These are phyloP conservation scores for Phrynocephalus versicolor DNA, from an alignment of 2,113 vertebrate genomes.

Conservation along the genomic window DNA sequence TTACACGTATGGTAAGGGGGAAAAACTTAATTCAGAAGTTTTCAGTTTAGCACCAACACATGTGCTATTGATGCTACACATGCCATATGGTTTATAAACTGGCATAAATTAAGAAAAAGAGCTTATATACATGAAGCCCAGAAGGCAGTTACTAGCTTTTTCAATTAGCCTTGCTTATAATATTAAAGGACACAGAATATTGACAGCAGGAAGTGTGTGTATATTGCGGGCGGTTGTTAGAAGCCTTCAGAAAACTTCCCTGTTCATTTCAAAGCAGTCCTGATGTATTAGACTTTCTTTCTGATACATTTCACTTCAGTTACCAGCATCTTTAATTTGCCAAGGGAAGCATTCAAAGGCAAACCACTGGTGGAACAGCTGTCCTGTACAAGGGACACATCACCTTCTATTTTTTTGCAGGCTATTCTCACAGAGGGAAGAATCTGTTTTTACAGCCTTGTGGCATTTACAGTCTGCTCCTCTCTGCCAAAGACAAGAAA, in stretches of 20 bases:
- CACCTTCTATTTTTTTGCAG: slow-evolving; percentile 56
- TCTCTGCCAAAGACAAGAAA: neutral
- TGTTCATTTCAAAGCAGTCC: slow-evolving; percentile 31
- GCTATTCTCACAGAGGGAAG: slow-evolving; percentile 40
- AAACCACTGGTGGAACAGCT: slow-evolving; percentile 45
- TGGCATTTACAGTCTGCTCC: slow-evolving; percentile 53
- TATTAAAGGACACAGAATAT: neutral
- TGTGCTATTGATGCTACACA: neutral
- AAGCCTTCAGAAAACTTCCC: accelerated
- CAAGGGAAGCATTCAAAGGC: slow-evolving; percentile 41
- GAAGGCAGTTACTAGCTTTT: neutral
- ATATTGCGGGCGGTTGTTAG: too few relatives aligned
- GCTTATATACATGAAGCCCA: neutral
- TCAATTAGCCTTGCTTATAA: neutral
- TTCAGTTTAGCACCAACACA: neutral
- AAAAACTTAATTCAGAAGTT: neutral
- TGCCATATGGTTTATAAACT: neutral
- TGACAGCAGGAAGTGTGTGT: neutral
- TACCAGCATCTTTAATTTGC: slow-evolving; percentile 34
- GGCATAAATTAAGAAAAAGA: neutral
- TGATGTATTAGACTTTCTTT: slow-evolving; percentile 8
- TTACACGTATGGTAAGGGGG: neutral
- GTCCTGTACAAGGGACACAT: slow-evolving; percentile 46
- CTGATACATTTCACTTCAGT: slow-evolving; percentile 30
- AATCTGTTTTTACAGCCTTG: slow-evolving; percentile 48